Conservation (phyloP, 2,888 invertebrate genomes). For the Myopa testacea region DNA sequence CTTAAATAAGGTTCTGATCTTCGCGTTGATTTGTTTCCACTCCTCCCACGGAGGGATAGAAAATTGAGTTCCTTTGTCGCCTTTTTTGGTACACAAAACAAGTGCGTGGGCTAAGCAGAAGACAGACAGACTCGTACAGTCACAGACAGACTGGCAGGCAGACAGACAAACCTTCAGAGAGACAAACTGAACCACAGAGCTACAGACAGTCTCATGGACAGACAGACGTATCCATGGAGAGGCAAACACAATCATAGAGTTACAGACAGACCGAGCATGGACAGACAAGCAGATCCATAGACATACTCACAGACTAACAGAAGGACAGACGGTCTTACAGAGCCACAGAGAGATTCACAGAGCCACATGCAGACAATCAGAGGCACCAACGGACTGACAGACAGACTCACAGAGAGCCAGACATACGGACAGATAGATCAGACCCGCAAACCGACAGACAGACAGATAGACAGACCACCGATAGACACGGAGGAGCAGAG, state of each 20-base stretch:
- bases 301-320: too few species aligned
- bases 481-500: not conserved
- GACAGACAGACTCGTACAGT: not conserved
- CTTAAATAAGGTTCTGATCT: conserved; percentile 32
- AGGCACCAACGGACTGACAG: not conserved
- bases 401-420: not conserved
- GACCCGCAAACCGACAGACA: not conserved
- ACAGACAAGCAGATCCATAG: not conserved
- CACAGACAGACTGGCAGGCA: not conserved
- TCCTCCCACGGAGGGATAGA: conserved; percentile 17
- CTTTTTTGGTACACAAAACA: conserved; percentile 34
- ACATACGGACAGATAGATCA: not conserved
- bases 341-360: too few species aligned
- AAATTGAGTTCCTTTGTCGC: conserved; percentile 45
- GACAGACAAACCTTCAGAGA: too few species aligned
- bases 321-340: too few species aligned
- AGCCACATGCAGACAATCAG: too few species aligned
- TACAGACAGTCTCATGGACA: not conserved
- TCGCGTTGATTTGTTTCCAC: conserved; percentile 19
- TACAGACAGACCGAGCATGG: not conserved
- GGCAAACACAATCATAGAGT: too few species aligned
- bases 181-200: not conserved
- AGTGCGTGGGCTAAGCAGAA: conserved; percentile 51
- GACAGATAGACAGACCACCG: not conserved
- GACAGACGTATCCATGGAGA: not conserved